These are phyloP conservation scores for Sebastes variabilis DNA, from an alignment of 2,797 vertebrate genomes.

Conservation along the genomic window DNA sequence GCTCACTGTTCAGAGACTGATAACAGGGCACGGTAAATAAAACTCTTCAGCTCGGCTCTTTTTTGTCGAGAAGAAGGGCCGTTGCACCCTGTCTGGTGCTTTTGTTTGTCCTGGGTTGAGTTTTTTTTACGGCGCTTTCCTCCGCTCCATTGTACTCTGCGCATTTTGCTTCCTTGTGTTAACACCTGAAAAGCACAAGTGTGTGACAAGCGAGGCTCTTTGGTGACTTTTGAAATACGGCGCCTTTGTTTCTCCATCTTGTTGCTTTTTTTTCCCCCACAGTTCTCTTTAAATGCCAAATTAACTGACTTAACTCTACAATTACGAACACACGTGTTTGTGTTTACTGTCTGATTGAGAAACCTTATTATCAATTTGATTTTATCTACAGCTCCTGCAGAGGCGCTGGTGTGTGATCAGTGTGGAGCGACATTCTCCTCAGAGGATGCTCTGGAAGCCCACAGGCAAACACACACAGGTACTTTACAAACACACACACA, in stretches of 20 bases:
- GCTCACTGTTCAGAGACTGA: conserved; percentile 90
- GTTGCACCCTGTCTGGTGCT: conserved; percentile 68
- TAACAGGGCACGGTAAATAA: conserved; percentile 97
- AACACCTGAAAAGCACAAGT: conserved; percentile 71
- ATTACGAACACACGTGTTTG: conserved; percentile 31
- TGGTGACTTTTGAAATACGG: conserved; percentile 52
- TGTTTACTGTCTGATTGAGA: conserved; percentile 42
- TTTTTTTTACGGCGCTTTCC: conserved; percentile 62
- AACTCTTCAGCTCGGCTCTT: conserved; percentile 87
- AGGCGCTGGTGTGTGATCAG: conserved; percentile 96
- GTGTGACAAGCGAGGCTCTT: conserved; percentile 53
- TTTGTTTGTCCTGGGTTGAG: conserved; percentile 68
- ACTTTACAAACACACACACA: conserved; percentile 39
- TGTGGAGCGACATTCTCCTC: conserved; percentile 97
- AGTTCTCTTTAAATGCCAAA: conserved; percentile 28
- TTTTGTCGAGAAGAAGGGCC: conserved; percentile 73
- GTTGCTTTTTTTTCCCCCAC: neutral
- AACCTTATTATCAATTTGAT: conserved; percentile 51
- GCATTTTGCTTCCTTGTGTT: conserved; percentile 60
- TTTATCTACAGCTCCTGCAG: conserved; percentile 88
- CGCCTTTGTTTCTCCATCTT: conserved; percentile 30
- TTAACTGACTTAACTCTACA: conserved; percentile 31
- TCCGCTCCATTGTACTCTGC: conserved; percentile 48
- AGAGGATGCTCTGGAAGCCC: conserved; percentile 94
- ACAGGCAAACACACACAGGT: conserved; percentile 97